These are phyloP conservation scores for Podarcis cretensis DNA, from an alignment of 2,113 vertebrate genomes.

Conservation along the genomic window DNA sequence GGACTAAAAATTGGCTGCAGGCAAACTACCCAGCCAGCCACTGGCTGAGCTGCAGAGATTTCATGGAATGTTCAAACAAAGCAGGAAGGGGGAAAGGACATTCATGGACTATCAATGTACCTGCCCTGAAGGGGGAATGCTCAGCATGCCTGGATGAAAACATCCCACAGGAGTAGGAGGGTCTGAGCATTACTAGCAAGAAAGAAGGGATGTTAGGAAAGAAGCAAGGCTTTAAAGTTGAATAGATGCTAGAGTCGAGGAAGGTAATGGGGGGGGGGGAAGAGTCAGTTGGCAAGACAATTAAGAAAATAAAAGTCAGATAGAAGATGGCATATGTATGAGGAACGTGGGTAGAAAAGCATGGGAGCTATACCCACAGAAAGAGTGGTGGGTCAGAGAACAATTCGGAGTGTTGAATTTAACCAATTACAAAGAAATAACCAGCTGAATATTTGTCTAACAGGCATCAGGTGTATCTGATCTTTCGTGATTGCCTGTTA, in stretches of 20 bases:
- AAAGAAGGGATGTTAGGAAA: background rate
- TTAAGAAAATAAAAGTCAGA: background rate
- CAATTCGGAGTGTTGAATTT: background rate
- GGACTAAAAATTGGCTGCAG: background rate
- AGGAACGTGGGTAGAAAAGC: slow-evolving; percentile 27
- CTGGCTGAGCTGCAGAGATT: background rate
- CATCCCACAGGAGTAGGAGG: background rate
- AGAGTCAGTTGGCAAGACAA: background rate
- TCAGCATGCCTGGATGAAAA: background rate
- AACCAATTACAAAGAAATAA: background rate
- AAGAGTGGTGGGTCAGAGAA: too few relatives aligned
- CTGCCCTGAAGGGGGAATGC: background rate
- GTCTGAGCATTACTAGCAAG: background rate
- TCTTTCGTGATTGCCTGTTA: background rate
- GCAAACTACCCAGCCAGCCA: background rate
- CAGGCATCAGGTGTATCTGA: background rate
- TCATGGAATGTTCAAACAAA: background rate
- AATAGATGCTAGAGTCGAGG: background rate
- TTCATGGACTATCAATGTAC: background rate
- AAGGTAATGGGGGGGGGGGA: background rate
- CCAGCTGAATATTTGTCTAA: background rate
- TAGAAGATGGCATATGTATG: slow-evolving; percentile 39
- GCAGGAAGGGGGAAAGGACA: background rate
- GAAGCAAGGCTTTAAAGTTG: background rate
- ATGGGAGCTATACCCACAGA: background rate